These are phyloP conservation scores for Megalops atlanticus DNA, from an alignment of 2,113 vertebrate genomes.

Conservation along the genomic window DNA sequence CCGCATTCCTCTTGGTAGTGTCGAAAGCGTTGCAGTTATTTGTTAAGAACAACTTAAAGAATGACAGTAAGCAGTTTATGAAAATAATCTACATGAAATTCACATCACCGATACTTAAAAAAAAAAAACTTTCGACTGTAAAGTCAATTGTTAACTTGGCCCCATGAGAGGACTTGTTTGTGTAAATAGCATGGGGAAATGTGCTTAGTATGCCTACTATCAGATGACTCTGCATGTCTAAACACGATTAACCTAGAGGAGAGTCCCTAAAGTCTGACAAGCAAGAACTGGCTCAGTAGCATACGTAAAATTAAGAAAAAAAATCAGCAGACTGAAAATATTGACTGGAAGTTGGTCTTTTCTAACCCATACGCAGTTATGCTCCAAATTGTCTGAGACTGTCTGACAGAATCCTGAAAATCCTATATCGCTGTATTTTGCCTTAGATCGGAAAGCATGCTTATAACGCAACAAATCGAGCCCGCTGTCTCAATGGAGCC, in stretches of 20 bases:
- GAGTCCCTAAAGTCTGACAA: neutral
- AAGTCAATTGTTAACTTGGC: neutral
- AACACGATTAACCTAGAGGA: neutral
- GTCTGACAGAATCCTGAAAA: neutral
- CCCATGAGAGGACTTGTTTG: neutral
- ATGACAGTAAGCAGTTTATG: neutral
- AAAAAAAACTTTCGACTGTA: no score
- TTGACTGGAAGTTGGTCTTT: neutral
- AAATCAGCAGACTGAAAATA: neutral
- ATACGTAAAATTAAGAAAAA: no score
- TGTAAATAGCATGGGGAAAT: neutral
- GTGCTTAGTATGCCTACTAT: neutral
- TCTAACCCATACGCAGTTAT: no score
- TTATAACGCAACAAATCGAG: no score
- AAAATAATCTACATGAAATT: no score
- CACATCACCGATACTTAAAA: no score
- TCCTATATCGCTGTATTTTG: no score
- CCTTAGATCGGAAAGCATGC: no score
- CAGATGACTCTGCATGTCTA: neutral
- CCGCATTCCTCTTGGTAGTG: no score
- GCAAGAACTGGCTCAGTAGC: no score
- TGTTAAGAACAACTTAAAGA: neutral
- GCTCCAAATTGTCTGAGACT: neutral
- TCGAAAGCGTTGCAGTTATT: no score
- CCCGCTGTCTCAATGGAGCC: neutral